Evolutionary conservation across 2,113 vertebrate species (phyloP).

Genomic region (Hydrolagus affinis): DNA sequence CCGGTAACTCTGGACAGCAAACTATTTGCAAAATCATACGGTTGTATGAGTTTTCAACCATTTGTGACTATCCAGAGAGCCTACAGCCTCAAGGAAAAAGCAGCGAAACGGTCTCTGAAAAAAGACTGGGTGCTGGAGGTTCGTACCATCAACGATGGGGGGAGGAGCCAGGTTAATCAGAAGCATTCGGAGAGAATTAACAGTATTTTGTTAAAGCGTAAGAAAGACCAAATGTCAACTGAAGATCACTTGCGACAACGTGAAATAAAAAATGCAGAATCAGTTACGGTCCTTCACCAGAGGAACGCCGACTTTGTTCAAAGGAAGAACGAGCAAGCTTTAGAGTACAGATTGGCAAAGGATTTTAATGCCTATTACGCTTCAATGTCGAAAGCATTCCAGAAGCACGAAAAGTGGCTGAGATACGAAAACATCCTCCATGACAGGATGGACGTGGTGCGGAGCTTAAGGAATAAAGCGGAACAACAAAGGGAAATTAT

Average conservation of each 20-base stretch:
- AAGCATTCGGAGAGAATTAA: slow-evolving; percentile 34
- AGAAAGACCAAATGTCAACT: slow-evolving; percentile 35
- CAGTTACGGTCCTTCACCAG: slow-evolving; percentile 40
- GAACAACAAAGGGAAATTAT: slow-evolving; percentile 34
- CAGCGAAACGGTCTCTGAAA: slow-evolving; percentile 30
- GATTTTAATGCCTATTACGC: slow-evolving; percentile 40
- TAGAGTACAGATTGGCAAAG: slow-evolving; percentile 41
- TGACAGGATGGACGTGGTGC: slow-evolving; percentile 36
- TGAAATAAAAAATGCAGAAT: slow-evolving; percentile 34
- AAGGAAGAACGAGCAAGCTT: slow-evolving; percentile 39
- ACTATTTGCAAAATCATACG: slow-evolving; percentile 24
- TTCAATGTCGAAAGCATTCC: slow-evolving; percentile 39
- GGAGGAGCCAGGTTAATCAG: slow-evolving; percentile 1
- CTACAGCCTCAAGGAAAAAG: slow-evolving; percentile 37
- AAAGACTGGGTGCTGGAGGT: slow-evolving; percentile 11
- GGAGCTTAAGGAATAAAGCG: slow-evolving; percentile 24
- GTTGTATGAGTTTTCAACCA: slow-evolving; percentile 38
- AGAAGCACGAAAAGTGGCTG: slow-evolving; percentile 36
- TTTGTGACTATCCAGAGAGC: slow-evolving; percentile 45
- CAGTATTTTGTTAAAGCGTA: neutral
- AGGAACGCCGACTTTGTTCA: slow-evolving; percentile 41
- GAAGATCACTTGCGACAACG: slow-evolving; percentile 34
- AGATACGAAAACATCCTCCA: neutral
- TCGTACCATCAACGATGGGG: slow-evolving; percentile 27
- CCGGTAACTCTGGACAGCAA: slow-evolving; percentile 31